Percentiles rank a stretch among this genome's conserved stretches.
These are phyloP conservation scores for Engystomops pustulosus DNA, from an alignment of 2,113 vertebrate species.

Conservation along the genomic window DNA sequence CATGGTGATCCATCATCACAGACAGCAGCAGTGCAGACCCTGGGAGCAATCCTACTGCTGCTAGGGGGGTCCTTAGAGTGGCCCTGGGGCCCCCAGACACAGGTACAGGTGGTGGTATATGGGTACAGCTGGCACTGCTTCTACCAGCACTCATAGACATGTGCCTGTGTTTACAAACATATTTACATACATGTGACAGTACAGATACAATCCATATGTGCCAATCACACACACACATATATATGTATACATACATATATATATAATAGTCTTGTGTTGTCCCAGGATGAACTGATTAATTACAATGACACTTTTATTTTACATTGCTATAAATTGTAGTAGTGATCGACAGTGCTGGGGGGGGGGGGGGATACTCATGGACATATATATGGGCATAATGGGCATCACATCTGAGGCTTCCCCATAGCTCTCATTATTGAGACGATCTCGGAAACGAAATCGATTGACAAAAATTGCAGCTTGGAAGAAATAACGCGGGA, in stretches of 20 bases:
- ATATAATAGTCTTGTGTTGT: neutral
- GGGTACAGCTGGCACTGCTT: neutral
- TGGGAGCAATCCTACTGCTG: slow-evolving; percentile 90
- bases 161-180: slow-evolving; percentile 11
- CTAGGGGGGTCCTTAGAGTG: slow-evolving; percentile 86
- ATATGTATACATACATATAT: neutral
- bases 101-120: neutral
- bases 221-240: neutral
- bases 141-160: neutral
- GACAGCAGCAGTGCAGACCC: slow-evolving; percentile 94
- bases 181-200: neutral
- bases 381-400: neutral
- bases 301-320: neutral
- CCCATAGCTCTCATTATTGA: neutral
- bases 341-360: neutral
- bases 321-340: neutral
- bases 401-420: no score
- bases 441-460: neutral
- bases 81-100: slow-evolving; percentile 81
- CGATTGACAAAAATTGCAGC: neutral
- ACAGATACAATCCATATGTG: neutral
- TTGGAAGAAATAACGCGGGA: neutral
- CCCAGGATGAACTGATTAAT: neutral
- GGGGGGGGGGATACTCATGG: neutral
- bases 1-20: slow-evolving; percentile 97